Base-by-base conservation (phyloP, 1,140 invertebrate genomes). In the Oreohelix idahoensis region DNA sequence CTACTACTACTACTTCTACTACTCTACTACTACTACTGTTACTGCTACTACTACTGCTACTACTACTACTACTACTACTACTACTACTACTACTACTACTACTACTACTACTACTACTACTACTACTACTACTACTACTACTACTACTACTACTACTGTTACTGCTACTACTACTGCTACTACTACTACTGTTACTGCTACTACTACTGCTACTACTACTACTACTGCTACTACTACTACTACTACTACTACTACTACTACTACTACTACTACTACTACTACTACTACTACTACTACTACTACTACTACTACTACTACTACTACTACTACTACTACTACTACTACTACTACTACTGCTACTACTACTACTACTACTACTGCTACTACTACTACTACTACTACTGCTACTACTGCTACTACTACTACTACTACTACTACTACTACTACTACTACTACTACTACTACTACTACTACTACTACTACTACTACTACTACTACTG, bases 221-320 rank as follows among this genome's bases (percentile, higher is more conserved):
- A 58, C 53, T 58, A 58, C 13, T 23, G 26, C 53, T 58, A n/a
- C 53, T 58, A n/a, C 53, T 58, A 58, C 53, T 58, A 58, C 26
- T 23, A n/a, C 53, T 58, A 58, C 53, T 58, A 58, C 53, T 58
- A n/a, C 53, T 58, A n/a, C 53, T 58, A n/a, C 53, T 58, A 58
- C 53, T 58, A 58, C 53, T 23, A 58, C 53, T 58, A 58, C 53
- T 58, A 58, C 53, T 58, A 49, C 75, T 58, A 58, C 53, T 58
- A 42, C 39, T 70, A 49, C 51, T 76, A 58, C 75, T 76, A 49
- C 75, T 70, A 49, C 51, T 76, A 58, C 75, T 76, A 49, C 75
- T n/a, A n/a, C n/a, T n/a, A n/a, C n/a, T n/a, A n/a, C n/a, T n/a
- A n/a, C n/a, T n/a, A n/a, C 53, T 58, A n/a, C 53, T 58, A n/a